A percentile compares a stretch with the other conserved stretches of the same genome.
Evolutionary conservation across 1,140 invertebrate species (phyloP).

Genomic region (Drosophila paulistorum): DNA sequence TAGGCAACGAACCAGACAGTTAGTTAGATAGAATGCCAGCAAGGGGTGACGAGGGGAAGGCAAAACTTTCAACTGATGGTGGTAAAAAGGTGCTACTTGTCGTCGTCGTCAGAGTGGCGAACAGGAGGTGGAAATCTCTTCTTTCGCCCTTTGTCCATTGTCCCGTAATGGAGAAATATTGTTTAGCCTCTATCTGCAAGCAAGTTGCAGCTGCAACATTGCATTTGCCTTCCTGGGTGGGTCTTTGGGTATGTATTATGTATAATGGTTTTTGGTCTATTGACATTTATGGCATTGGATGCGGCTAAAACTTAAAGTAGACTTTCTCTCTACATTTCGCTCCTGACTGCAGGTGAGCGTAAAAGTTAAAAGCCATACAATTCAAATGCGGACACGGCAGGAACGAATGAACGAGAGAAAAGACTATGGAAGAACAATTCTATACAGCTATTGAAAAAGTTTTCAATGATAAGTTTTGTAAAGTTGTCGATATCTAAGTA

Average conservation of each 20-base stretch:
- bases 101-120: constrained; percentile 20
- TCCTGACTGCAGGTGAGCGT: constrained; percentile 26
- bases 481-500: not conserved
- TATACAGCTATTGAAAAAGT: not conserved
- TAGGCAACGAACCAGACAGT: constrained; percentile 27
- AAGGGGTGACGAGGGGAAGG: constrained; percentile 22
- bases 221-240: constrained; percentile 23
- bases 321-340: constrained; percentile 26
- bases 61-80: constrained; percentile 75
- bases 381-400: constrained; percentile 38
- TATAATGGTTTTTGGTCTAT: constrained; percentile 78
- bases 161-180: constrained; percentile 78
- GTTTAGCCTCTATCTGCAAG: constrained; percentile 63
- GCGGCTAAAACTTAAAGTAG: constrained; percentile 29
- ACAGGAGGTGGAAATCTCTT: constrained; percentile 6
- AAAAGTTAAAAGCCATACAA: constrained; percentile 55
- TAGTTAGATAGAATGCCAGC: not conserved
- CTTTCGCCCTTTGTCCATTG: constrained; percentile 53
- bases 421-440: not conserved
- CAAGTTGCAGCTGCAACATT: constrained; percentile 35
- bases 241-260: constrained; percentile 53
- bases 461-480: not conserved
- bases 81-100: constrained; percentile 78
- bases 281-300: constrained; percentile 70
- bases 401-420: not conserved